These are phyloP conservation scores for Notothenia coriiceps DNA, from an alignment of 2,113 vertebrate genomes.

Conservation along the genomic window DNA sequence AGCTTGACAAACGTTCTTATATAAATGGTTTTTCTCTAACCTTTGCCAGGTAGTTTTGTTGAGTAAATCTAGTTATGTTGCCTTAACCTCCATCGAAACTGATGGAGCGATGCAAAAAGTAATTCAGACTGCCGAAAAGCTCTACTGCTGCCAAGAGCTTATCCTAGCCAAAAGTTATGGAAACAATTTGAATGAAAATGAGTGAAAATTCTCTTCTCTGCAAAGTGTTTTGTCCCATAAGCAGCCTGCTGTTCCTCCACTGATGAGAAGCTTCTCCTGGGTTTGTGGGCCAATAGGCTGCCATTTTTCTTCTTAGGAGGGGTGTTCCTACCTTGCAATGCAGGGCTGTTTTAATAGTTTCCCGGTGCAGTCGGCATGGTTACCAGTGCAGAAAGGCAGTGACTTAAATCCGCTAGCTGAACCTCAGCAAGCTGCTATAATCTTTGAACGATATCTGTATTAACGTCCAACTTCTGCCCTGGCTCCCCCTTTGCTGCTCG, in stretches of 20 bases:
- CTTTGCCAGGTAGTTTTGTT: no score
- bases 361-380: constrained; percentile 81
- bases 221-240: constrained; percentile 69
- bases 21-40: no score
- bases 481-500: constrained; percentile 43
- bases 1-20: no score
- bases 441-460: constrained; percentile 80
- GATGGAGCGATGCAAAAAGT: not conserved
- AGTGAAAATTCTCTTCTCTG: constrained; percentile 61
- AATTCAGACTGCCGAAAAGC: constrained; percentile 1
- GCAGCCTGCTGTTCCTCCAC: constrained; percentile 73
- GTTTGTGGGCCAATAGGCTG: constrained; percentile 70
- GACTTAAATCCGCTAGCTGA: constrained; percentile 77
- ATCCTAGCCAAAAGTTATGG: constrained; percentile 54
- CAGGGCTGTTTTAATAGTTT: constrained; percentile 80
- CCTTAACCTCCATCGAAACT: no score
- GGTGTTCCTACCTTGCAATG: constrained; percentile 71
- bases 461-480: constrained; percentile 72
- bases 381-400: constrained; percentile 67
- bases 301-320: constrained; percentile 61
- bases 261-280: constrained; percentile 82
- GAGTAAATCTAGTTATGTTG: no score
- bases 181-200: constrained; percentile 80
- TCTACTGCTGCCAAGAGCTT: constrained; percentile 37
- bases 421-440: constrained; percentile 78